These are phyloP conservation scores for Pimpla rufipes DNA, from an alignment of 2,888 invertebrate genomes.

Conservation along the genomic window DNA sequence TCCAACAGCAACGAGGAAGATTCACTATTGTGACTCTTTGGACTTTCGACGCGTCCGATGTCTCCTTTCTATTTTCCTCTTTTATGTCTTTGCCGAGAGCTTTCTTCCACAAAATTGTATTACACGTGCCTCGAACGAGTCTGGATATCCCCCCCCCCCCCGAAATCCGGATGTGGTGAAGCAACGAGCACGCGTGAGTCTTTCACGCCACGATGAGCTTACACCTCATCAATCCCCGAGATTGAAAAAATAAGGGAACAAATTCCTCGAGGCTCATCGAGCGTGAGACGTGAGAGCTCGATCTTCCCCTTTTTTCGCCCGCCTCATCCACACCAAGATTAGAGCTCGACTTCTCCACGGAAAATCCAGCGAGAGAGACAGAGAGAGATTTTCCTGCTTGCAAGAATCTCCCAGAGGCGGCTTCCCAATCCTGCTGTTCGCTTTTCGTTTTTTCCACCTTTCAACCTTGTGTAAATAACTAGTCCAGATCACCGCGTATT, in stretches of 20 bases:
- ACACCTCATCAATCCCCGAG: conserved; percentile 61
- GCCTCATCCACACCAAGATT: background rate
- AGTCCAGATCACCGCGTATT: conserved; percentile 36
- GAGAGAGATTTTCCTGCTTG: background rate
- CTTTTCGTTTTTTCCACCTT: conserved; percentile 7
- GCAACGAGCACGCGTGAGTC: conserved; percentile 36
- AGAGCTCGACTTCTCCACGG: background rate
- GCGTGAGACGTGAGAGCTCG: conserved; percentile 51
- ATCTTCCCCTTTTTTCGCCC: conserved; percentile 30
- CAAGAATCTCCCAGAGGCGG: background rate
- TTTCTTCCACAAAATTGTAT: conserved; percentile 59
- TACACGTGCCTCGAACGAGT: conserved; percentile 37
- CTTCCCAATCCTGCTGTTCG: background rate
- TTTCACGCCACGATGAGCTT: conserved; percentile 43
- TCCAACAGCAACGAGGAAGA: no score
- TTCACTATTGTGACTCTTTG: no score
- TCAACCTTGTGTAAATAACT: conserved; percentile 23
- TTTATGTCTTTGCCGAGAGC: conserved; percentile 15
- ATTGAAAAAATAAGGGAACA: conserved; percentile 63
- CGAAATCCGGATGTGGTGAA: conserved; percentile 28
- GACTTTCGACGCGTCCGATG: background rate
- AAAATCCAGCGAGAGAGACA: background rate
- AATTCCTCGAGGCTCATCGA: conserved; percentile 61
- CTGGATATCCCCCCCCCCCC: conserved; percentile 22
- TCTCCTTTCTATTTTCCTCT: conserved; percentile 13